Evolutionary conservation across 2,113 vertebrate species (phyloP), one percentile per base, ranked within the genome.

Genomic region (Melierax canorus): DNA sequence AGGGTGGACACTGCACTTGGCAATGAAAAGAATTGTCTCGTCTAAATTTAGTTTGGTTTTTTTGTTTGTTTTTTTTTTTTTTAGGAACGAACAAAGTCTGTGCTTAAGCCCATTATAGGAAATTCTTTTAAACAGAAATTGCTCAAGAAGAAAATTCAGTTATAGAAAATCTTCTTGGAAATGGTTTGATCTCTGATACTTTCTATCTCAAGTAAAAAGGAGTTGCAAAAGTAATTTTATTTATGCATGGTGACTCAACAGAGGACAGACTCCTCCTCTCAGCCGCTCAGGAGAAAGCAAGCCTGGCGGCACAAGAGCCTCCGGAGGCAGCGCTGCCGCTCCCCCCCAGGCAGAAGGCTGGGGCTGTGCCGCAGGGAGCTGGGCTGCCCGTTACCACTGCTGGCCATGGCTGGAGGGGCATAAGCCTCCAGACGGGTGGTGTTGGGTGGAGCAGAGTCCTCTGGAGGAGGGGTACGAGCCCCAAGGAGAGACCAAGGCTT

Each of bases 391-490:
- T 10, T 17, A 26, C 41, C 15, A 3, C 60, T 26, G 30, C 29
- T 16, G 13, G 19, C 22, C 23, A 15, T 4, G 34, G 39, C 55
- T 53, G 38, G 21, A 59, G 59, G 51, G 14, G 20, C 34, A 18
- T 16, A 10, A 24, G 8, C 16, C 29, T 51, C 38, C 45, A 26
- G 60, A 26, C 0, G 10, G 32, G 21, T 22, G 45, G 29, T 18
- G 12, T 1, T 22, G 53, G 38, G 13, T 9, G 3, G 34, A 29
- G 15, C 23, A 63, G 39, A n/a, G 74, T 23, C 34, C 39, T 39
- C 39, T 1, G 32, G 32, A 51, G 45, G 7, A 62, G 15, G 12
- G 20, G 7, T 38, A 51, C 0, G 3, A 2, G 3, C 8, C 39
- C 13, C 1, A 3, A 43, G 26, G 41, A 39, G 50, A 27, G 20